Conservation (phyloP, 2,888 invertebrate genomes). For the Pherbina coryleti region DNA sequence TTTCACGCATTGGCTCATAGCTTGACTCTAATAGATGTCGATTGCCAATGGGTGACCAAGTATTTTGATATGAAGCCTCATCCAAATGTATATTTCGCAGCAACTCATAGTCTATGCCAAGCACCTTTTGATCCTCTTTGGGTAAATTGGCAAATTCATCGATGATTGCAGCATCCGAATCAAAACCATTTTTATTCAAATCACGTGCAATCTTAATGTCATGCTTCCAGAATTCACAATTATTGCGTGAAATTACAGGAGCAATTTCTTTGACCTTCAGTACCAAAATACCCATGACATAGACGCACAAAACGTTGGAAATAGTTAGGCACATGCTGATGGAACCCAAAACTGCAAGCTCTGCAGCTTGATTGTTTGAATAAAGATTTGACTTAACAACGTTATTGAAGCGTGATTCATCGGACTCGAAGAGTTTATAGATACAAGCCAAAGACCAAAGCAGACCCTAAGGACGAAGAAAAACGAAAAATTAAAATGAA, state of each 20-base stretch:
- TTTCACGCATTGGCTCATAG: slow-evolving; percentile 42
- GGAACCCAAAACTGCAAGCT: slow-evolving; percentile 76
- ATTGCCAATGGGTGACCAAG: slow-evolving; percentile 63
- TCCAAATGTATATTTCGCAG: slow-evolving; percentile 54
- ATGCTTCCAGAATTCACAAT: slow-evolving; percentile 74
- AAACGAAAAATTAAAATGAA: neutral
- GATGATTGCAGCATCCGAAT: slow-evolving; percentile 62
- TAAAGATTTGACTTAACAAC: slow-evolving; percentile 71
- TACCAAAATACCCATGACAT: slow-evolving; percentile 77
- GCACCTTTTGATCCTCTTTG: slow-evolving; percentile 56
- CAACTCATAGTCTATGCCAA: slow-evolving; percentile 55
- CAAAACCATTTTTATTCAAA: slow-evolving; percentile 71
- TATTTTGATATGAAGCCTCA: slow-evolving; percentile 60
- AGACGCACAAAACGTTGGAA: slow-evolving; percentile 81
- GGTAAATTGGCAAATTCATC: slow-evolving; percentile 62
- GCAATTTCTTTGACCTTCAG: slow-evolving; percentile 79
- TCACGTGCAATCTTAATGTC: slow-evolving; percentile 75
- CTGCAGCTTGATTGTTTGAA: slow-evolving; percentile 74
- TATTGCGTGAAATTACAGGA: slow-evolving; percentile 71
- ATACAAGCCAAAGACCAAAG: slow-evolving; percentile 76
- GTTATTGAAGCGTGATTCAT: slow-evolving; percentile 68
- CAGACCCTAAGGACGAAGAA: slow-evolving; percentile 71
- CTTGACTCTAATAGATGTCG: slow-evolving; percentile 52
- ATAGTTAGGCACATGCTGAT: slow-evolving; percentile 80
- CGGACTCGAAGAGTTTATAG: slow-evolving; percentile 71